Evolutionary conservation across 2,888 invertebrate genomes (phyloP).

Genomic region (Invenusta paracnida): DNA sequence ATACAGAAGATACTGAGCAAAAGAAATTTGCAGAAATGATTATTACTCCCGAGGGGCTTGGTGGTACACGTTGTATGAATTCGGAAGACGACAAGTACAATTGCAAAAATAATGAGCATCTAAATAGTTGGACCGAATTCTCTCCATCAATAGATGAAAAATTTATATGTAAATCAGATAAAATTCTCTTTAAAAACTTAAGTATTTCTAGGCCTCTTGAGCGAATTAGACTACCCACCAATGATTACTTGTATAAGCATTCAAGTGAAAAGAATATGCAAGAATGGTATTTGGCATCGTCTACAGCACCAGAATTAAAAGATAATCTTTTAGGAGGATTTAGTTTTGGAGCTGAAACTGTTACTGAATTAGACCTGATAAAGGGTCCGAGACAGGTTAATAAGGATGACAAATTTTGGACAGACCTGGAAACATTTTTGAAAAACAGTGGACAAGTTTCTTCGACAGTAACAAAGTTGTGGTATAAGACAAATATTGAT

Average conservation of each 20-base stretch:
- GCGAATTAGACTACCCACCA: not conserved
- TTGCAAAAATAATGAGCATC: not conserved
- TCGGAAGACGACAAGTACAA: not conserved
- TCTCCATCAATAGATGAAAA: too few relatives aligned
- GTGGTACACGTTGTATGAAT: conserved; percentile 31
- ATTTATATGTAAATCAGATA: not conserved
- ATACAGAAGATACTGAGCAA: too few relatives aligned
- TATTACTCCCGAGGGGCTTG: not conserved
- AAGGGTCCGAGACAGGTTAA: not conserved
- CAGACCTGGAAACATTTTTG: not conserved
- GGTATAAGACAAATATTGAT: not conserved
- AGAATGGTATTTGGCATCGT: not conserved
- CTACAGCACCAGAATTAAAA: too few relatives aligned
- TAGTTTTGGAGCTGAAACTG: not conserved
- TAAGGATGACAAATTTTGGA: too few relatives aligned
- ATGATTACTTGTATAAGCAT: not conserved
- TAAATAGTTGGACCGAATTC: not conserved
- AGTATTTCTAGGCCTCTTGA: not conserved
- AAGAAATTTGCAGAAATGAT: not conserved
- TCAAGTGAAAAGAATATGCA: not conserved
- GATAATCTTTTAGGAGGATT: not conserved
- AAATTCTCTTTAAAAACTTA: not conserved
- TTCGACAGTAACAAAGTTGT: too few relatives aligned
- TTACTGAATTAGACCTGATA: not conserved
- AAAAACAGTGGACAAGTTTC: not conserved